phyloP scores from a whole-genome alignment of 1,140 invertebrate species.

The Drosophila equinoxialis region DNA sequence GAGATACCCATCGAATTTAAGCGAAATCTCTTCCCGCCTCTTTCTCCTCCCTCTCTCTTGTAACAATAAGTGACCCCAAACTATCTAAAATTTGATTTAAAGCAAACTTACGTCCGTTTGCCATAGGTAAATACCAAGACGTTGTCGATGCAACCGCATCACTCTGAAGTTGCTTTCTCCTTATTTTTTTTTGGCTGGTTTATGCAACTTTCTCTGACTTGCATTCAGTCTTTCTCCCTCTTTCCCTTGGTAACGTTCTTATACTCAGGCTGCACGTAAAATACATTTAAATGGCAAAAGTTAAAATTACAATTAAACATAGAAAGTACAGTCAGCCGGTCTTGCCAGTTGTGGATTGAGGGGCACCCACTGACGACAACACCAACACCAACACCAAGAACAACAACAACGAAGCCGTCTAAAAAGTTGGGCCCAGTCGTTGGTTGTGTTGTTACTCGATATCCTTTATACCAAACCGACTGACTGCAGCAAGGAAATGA shows the following conservation, averaged over 20 bases:
- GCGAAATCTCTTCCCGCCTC: neutral
- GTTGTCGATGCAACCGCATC: neutral
- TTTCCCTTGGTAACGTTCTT: neutral
- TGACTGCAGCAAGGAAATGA: constrained; percentile 17
- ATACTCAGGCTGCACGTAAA: constrained; percentile 4
- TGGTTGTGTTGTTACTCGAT: constrained; percentile 21
- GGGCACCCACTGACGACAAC: neutral
- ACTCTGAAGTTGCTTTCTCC: neutral
- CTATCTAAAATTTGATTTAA: constrained; percentile 22
- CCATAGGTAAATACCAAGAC: constrained; percentile 12
- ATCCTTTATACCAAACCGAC: constrained; percentile 6
- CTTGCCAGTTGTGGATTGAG: neutral
- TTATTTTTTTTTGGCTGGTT: neutral
- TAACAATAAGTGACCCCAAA: neutral
- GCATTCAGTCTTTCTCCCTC: neutral
- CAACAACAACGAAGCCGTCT: constrained; percentile 23
- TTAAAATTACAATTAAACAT: constrained; percentile 34
- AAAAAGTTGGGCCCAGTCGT: constrained; percentile 17
- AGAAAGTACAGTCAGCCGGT: constrained; percentile 8
- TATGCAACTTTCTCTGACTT: constrained; percentile 10
- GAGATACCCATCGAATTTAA: neutral
- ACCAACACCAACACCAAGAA: neutral
- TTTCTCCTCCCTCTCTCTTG: neutral
- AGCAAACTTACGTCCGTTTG: constrained; percentile 17
- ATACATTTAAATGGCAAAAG: constrained; percentile 23